Evolutionary conservation across 1,140 invertebrate species (phyloP), one percentile per base, ranked within the genome.

Genomic region (Bombus vancouverensis): DNA sequence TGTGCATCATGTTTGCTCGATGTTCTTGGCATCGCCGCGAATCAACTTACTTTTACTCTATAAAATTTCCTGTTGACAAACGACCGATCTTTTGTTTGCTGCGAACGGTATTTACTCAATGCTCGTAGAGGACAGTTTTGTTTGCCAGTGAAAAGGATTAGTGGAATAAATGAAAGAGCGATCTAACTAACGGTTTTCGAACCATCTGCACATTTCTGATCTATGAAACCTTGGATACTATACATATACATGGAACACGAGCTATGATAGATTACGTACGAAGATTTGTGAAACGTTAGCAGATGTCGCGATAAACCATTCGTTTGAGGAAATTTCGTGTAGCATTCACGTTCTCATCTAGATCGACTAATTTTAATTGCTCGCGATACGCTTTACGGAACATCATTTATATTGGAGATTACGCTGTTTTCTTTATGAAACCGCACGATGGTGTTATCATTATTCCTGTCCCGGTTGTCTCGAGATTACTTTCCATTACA

Each of bases 1-100:
- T n/a, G 15, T 9, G n/a, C n/a, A 66, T 37, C 34, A 39, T 71
- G 25, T 71, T 71, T 71, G 68, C 37, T 28, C 9, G 68, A 10
- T 70, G 12, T 70, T 39, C 68, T 71, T 71, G 68, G 37, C 37
- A 39, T 39, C 37, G 68, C 39, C 68, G 12, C 37, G 15, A 59
- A n/a, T 62, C 25, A 39, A 62, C 34, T 77, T 62, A 18, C 75
- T 37, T 25, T 68, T 68, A 57, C 13, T 59, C 47, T 9, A 10
- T 25, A 22, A 53, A 59, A 22, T 57, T 76, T 53, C 74, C 34
- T n/a, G n/a, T 76, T 39, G 72, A 73, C 28, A 73, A 42, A 25
- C 72, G 72, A 47, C n/a, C 72, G 42, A 74, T 74, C 75, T 77
- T 77, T 77, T 77, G 34, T 77, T 77, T 77, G 75, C 57, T 28